Percentiles rank a stretch among this genome's conserved stretches.
These are phyloP conservation scores for Myotis yumanensis DNA, from an alignment of 2,113 vertebrate species.

Conservation along the genomic window DNA sequence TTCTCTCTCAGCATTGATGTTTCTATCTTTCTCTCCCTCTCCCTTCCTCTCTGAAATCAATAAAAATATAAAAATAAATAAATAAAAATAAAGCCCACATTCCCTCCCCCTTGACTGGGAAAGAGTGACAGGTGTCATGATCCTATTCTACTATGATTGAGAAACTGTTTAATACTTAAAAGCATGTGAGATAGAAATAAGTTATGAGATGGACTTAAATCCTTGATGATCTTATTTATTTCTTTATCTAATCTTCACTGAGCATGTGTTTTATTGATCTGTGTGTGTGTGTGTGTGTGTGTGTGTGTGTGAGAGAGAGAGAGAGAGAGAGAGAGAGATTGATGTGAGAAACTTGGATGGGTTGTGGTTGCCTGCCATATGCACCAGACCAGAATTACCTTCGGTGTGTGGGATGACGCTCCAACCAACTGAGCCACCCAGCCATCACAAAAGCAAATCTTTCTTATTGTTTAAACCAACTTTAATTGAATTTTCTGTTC, in stretches of 20 bases:
- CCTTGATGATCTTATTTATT: not conserved
- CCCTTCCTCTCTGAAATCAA: too few species aligned
- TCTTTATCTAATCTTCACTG: not conserved
- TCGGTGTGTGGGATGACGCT: not conserved
- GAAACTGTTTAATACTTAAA: not conserved
- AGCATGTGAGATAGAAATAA: not conserved
- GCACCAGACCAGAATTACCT: not conserved
- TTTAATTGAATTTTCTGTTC: constrained; percentile 42
- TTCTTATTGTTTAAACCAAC: not conserved
- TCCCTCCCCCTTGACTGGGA: not conserved
- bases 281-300: too few species aligned
- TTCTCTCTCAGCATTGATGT: too few species aligned
- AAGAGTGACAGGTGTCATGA: not conserved
- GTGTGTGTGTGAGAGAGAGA: too few species aligned
- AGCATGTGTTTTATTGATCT: too few species aligned
- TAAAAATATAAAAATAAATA: too few species aligned
- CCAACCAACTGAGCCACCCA: too few species aligned
- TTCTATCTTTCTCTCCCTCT: too few species aligned
- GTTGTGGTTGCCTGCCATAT: not conserved
- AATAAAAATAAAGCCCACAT: not conserved
- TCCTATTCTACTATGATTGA: not conserved
- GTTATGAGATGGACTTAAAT: not conserved
- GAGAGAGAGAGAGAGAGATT: not conserved
- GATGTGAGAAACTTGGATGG: too few species aligned
- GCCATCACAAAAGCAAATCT: not conserved